phyloP scores from a whole-genome alignment of 1,140 invertebrate species.

The Heliconius hermathena region DNA sequence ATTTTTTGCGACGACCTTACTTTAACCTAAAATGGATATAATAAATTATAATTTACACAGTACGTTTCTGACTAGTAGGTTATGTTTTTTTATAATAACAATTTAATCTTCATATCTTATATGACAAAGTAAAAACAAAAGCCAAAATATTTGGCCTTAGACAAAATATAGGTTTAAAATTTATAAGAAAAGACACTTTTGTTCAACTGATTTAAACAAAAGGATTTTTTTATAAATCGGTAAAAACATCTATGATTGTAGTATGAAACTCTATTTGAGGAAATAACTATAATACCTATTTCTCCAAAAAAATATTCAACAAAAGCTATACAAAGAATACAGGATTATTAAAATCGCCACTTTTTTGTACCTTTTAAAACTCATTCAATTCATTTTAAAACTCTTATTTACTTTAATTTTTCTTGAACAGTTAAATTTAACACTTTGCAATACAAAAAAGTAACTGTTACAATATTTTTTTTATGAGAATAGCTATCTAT shows the following conservation, averaged over 20 bases:
- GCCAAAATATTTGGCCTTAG: too few species aligned
- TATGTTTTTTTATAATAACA: background rate
- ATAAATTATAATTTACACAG: background rate
- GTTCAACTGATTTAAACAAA: too few species aligned
- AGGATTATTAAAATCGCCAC: background rate
- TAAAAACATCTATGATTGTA: too few species aligned
- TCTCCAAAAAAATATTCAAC: too few species aligned
- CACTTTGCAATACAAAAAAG: slow-evolving; percentile 13
- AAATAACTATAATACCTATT: too few species aligned
- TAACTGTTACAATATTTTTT: slow-evolving; percentile 18
- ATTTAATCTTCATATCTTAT: background rate
- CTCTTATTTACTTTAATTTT: background rate
- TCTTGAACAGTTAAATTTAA: slow-evolving; percentile 16
- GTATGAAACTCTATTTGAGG: too few species aligned
- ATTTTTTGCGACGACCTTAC: slow-evolving; percentile 11
- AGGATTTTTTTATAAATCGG: too few species aligned
- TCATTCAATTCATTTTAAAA: background rate
- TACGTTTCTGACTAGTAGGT: background rate
- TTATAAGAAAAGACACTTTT: too few species aligned
- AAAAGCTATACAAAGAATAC: too few species aligned
- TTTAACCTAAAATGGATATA: background rate
- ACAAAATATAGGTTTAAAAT: too few species aligned
- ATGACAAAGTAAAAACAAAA: background rate
- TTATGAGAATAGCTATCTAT: background rate
- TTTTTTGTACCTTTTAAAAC: background rate